These are phyloP conservation scores for Gastracanthus pulcherrimus DNA, from an alignment of 2,888 invertebrate species.

Conservation along the genomic window DNA sequence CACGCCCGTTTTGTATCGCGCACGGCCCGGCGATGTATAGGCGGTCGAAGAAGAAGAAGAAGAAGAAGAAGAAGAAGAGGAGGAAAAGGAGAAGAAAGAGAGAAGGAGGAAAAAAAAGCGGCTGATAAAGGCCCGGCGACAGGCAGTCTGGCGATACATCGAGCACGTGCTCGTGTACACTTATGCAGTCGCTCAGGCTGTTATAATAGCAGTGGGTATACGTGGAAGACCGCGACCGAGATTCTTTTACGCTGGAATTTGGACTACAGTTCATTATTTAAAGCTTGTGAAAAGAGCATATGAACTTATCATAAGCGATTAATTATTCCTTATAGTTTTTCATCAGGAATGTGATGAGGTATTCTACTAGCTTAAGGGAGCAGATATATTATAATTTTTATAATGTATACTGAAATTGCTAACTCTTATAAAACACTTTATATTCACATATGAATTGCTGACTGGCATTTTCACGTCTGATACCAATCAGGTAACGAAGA, in stretches of 20 bases:
- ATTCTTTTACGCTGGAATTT: not conserved
- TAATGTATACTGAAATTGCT: no score
- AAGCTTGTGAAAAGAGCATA: no score
- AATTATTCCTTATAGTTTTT: no score
- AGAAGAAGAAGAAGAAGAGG: not conserved
- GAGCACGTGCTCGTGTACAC: conserved; percentile 41
- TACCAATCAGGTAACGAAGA: no score
- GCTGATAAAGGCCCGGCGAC: conserved; percentile 71
- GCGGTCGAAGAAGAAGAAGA: conserved; percentile 11
- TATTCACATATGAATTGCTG: no score
- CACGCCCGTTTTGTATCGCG: conserved; percentile 59
- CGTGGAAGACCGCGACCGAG: not conserved
- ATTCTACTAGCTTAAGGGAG: no score
- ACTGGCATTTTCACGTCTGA: no score
- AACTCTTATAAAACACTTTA: no score
- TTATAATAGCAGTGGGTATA: not conserved
- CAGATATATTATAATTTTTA: no score
- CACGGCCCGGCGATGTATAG: not conserved
- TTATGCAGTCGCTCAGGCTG: conserved; percentile 9
- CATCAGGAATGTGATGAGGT: no score
- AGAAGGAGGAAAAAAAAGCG: conserved; percentile 57
- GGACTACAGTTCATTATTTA: no score
- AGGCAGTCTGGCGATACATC: conserved; percentile 71
- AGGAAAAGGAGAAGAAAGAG: conserved; percentile 5
- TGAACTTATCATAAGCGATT: no score